phyloP scores from a whole-genome alignment of 92 coral and sea anemone species.

The Phenganax marumi region DNA sequence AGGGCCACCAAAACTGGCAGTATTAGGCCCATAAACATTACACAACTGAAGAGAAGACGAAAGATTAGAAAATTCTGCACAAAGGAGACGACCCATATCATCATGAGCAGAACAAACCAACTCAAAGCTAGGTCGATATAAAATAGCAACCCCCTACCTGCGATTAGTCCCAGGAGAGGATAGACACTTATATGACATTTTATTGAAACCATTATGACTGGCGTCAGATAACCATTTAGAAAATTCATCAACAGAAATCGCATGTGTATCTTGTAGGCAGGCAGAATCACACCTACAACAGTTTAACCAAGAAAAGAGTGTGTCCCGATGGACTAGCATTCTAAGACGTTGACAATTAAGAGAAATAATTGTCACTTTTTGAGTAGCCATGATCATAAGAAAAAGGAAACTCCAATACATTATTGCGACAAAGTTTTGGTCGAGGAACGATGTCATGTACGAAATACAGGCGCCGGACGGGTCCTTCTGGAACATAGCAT shows the following conservation, averaged over 20 bases:
- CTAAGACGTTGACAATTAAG: slow-evolving; percentile 5
- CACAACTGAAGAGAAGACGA: slow-evolving; percentile 13
- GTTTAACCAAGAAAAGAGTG: slow-evolving; percentile 28
- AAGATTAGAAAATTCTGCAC: slow-evolving; percentile 5
- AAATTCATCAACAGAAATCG: slow-evolving; percentile 10
- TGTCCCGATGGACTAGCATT: neutral
- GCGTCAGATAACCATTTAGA: too few relatives aligned
- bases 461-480: too few relatives aligned
- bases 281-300: slow-evolving; percentile 16
- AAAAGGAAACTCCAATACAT: too few relatives aligned
- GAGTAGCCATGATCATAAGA: too few relatives aligned
- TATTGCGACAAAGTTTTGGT: too few relatives aligned
- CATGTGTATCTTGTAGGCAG: slow-evolving; percentile 41
- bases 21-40: slow-evolving; percentile 32
- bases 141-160: slow-evolving; percentile 34
- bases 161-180: slow-evolving; percentile 19
- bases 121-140: slow-evolving; percentile 12
- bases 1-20: neutral
- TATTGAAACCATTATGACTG: too few relatives aligned
- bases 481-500: too few relatives aligned
- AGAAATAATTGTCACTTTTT: neutral
- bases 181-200: neutral
- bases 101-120: neutral
- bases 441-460: too few relatives aligned
- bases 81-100: slow-evolving; percentile 15